Evolutionary conservation across 1,140 invertebrate genomes (phyloP).

Genomic region (Triops cancriformis): DNA sequence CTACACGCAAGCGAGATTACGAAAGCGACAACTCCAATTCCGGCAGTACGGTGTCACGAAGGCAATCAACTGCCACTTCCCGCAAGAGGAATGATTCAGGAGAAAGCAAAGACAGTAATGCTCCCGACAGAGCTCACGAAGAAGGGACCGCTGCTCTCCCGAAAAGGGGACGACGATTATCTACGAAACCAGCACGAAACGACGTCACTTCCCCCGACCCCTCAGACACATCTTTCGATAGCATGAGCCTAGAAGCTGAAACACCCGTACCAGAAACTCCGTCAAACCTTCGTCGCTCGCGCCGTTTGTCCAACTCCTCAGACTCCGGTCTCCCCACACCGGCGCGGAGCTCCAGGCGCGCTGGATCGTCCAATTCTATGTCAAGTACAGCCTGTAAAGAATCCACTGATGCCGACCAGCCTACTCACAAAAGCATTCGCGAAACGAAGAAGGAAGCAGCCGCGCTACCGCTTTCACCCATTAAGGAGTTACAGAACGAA

Average conservation of each 20-base stretch:
- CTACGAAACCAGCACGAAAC: background rate
- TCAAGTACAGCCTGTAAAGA: background rate
- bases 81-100: background rate
- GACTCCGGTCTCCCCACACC: background rate
- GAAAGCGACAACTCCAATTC: background rate
- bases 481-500: background rate
- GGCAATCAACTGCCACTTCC: background rate
- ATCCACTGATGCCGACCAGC: background rate
- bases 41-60: background rate
- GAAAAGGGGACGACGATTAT: background rate
- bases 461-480: background rate
- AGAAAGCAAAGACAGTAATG: background rate
- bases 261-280: background rate
- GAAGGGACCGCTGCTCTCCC: background rate
- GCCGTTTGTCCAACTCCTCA: background rate
- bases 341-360: background rate
- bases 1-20: background rate
- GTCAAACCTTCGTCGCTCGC: background rate
- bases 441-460: background rate
- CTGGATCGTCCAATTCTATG: background rate
- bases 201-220: background rate
- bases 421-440: background rate
- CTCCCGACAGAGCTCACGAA: background rate
- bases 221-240: background rate
- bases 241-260: background rate